These are phyloP conservation scores for Sipunculus nudus DNA, from an alignment of 2,888 invertebrate genomes.

Conservation along the genomic window DNA sequence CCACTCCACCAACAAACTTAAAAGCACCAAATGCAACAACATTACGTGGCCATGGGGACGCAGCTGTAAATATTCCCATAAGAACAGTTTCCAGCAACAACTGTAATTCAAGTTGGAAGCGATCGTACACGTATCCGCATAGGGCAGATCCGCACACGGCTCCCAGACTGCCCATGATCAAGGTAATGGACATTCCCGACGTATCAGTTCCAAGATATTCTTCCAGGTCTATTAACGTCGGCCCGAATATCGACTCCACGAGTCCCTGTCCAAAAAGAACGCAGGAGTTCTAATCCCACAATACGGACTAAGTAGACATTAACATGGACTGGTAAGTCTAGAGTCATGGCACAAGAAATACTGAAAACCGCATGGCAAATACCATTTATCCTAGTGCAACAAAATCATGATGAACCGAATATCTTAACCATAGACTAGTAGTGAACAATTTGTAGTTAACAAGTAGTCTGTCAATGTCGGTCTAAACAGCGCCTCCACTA, in stretches of 20 bases:
- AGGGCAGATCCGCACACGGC: constrained; percentile 17
- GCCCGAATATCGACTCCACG: constrained; percentile 10
- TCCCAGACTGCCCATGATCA: constrained; percentile 9
- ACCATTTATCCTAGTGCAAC: too few species aligned
- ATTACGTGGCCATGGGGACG: constrained; percentile 2
- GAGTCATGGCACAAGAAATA: too few species aligned
- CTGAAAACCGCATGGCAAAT: too few species aligned
- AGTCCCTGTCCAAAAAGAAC: constrained; percentile 25
- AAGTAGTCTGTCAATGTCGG: too few species aligned
- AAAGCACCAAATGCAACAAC: constrained; percentile 5
- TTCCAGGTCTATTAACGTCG: constrained; percentile 23
- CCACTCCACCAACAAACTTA: constrained; percentile 12
- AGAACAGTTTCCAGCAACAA: constrained; percentile 7
- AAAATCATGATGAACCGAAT: too few species aligned
- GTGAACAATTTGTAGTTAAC: too few species aligned
- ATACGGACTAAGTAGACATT: too few species aligned
- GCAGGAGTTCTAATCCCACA: too few species aligned
- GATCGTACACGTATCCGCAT: constrained; percentile 21
- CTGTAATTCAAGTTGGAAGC: constrained; percentile 13
- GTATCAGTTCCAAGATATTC: constrained; percentile 7
- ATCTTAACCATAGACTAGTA: too few species aligned
- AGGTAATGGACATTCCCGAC: constrained; percentile 7
- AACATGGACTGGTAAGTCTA: too few species aligned
- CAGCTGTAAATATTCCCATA: not conserved
- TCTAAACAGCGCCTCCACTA: too few species aligned